Evolutionary conservation across 2,797 vertebrate species (phyloP), one percentile per base, ranked within the genome.

Genomic region (Notolabrus celidotus): DNA sequence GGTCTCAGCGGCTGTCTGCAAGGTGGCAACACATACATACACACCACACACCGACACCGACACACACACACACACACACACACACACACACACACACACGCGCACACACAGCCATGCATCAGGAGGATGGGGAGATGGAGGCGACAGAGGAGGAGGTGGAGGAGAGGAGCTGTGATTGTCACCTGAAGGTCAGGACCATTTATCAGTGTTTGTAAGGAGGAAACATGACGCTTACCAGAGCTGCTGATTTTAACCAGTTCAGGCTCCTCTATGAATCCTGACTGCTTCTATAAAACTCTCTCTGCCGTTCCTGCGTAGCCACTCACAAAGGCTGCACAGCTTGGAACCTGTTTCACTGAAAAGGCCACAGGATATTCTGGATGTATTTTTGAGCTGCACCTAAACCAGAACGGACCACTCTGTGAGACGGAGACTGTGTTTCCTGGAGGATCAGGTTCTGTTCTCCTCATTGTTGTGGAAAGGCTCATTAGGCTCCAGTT

Each of bases 1-100:
- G 84, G 78, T 87, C 85, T 83, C 84, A 74, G 75, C 80, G 86
- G 88, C 84, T 89, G 90, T 91, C 87, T 90, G 78, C 82, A 83
- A 83, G 79, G 86, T 87, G 68, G 74, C 77, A 71, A 75, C 66
- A 60, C 67, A 79, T 1, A 46, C 73, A 59, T 9, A 41, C 43
- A 39, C 67, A 39, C 33, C 43, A 33, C 67, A 59, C 45, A 66
- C 34, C 36, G 23, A 57, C 39, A 3, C 27, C 3, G 6, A 3
- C 29, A 5, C 29, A 57, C 2, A 50, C 31, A 61, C n/a, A 64
- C 51, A 42, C 55, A 60, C 45, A 47, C 33, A 45, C 33, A 41
- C 23, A 38, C 62, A 45, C 43, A 54, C 27, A 14, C 15, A 12
- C 20, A 15, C 23, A 25, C 7, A 56, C 60, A 42, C 7, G 53